These are phyloP conservation scores for Cetoscarus ocellatus DNA, from an alignment of 2,797 vertebrate species.

Conservation along the genomic window DNA sequence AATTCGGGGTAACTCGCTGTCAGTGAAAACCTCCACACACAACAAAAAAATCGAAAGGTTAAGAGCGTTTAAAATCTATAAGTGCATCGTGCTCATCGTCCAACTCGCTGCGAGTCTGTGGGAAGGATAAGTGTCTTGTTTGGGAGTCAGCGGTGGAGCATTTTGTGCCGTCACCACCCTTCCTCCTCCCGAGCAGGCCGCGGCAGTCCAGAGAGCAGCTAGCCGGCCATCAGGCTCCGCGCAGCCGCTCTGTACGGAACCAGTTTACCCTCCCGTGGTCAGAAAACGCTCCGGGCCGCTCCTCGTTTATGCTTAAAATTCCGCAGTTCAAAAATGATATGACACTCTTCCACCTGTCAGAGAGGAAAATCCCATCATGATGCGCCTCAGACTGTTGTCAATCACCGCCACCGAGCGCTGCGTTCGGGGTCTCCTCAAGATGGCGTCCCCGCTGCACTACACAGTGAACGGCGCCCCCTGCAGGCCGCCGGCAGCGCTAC, in stretches of 20 bases:
- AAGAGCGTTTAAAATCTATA: constrained; percentile 56
- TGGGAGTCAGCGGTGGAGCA: constrained; percentile 79
- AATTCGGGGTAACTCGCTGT: constrained; percentile 50
- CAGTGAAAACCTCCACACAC: constrained; percentile 41
- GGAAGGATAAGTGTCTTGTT: constrained; percentile 40
- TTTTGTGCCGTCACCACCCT: constrained; percentile 85
- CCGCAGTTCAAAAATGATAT: constrained; percentile 13
- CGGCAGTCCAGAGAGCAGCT: constrained; percentile 74
- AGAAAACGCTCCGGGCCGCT: constrained; percentile 12
- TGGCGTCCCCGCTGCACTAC: constrained; percentile 70
- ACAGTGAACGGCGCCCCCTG: constrained; percentile 57
- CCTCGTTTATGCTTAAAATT: constrained; percentile 13
- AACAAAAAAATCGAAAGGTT: constrained; percentile 35
- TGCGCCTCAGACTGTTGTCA: constrained; percentile 75
- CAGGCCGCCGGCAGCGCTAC: constrained; percentile 32
- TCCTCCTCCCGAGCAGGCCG: constrained; percentile 82
- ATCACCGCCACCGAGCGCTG: constrained; percentile 57
- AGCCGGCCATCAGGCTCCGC: constrained; percentile 75
- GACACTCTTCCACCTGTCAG: constrained; percentile 47
- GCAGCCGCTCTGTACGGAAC: constrained; percentile 28
- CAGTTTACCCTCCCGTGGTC: constrained; percentile 1
- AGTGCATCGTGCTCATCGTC: constrained; percentile 71
- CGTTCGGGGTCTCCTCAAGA: constrained; percentile 81
- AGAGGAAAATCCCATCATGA: constrained; percentile 73
- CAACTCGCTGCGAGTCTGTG: constrained; percentile 63